Conservation (phyloP, 2,888 invertebrate genomes). For the Coecobrya sp. region DNA sequence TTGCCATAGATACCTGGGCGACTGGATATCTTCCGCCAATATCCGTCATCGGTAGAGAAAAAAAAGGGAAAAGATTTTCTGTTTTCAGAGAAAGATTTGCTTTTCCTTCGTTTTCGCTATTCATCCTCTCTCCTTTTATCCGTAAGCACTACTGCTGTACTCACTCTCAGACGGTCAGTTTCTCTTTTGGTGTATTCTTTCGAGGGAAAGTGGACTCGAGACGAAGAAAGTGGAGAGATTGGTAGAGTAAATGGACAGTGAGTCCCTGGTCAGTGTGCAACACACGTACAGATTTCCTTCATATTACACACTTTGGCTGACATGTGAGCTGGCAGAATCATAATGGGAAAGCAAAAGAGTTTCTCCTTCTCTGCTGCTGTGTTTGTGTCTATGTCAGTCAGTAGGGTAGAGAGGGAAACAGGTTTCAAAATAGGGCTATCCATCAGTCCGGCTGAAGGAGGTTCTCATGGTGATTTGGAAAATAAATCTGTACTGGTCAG, state of each 20-base stretch:
- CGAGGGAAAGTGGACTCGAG: background rate
- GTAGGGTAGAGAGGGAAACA: background rate
- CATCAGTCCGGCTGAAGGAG: no score
- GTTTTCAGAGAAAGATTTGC: background rate
- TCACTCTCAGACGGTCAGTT: background rate
- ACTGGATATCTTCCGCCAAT: background rate
- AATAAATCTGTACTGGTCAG: no score
- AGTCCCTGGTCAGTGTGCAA: constrained; percentile 72
- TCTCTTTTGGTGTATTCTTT: background rate
- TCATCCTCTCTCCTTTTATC: background rate
- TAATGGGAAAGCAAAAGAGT: constrained; percentile 26
- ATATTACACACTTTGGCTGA: constrained; percentile 77
- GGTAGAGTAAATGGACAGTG: constrained; percentile 34
- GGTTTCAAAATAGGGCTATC: no score
- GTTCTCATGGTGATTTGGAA: no score
- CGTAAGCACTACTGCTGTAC: background rate
- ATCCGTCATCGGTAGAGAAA: background rate
- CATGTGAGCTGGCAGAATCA: constrained; percentile 70
- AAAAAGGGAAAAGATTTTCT: background rate
- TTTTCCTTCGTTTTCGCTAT: background rate
- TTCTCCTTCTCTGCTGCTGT: no score
- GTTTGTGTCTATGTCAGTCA: no score
- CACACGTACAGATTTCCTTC: constrained; percentile 75
- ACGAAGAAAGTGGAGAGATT: no score
- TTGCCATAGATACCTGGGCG: background rate